Evolutionary conservation across 2,888 invertebrate genomes (phyloP).

Genomic region (Dinocampus coccinellae): DNA sequence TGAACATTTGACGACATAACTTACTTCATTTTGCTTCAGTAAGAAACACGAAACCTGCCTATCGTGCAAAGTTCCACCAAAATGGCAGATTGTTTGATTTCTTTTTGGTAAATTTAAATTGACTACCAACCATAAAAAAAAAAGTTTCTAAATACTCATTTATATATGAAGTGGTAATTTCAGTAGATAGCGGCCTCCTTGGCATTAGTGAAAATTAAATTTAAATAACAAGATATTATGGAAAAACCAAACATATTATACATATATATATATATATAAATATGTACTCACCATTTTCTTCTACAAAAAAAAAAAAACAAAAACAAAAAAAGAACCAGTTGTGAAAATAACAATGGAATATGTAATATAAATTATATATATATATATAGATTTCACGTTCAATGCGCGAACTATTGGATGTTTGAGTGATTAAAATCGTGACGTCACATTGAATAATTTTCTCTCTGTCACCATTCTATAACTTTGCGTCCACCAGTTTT

Average conservation of each 20-base stretch:
- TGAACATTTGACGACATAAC: constrained; percentile 47
- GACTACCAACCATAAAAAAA: neutral
- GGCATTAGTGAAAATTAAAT: neutral
- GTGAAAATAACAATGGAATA: neutral
- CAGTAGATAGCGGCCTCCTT: neutral
- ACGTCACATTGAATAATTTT: constrained; percentile 18
- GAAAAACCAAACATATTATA: too few species aligned
- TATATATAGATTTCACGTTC: neutral
- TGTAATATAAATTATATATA: neutral
- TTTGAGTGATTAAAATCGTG: constrained; percentile 24
- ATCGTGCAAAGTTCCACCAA: constrained; percentile 39
- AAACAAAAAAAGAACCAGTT: too few species aligned
- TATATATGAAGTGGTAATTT: neutral
- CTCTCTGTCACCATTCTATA: constrained; percentile 18
- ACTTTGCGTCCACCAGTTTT: constrained; percentile 18
- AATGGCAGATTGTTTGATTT: constrained; percentile 52
- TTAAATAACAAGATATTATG: too few species aligned
- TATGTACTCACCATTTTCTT: too few species aligned
- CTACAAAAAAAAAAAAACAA: too few species aligned
- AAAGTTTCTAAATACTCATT: too few species aligned
- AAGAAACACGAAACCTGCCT: constrained; percentile 45
- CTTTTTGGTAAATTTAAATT: constrained; percentile 1
- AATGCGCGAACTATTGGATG: constrained; percentile 18
- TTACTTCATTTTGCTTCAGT: constrained; percentile 68
- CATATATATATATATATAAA: too few species aligned